Evolutionary conservation across 2,113 vertebrate genomes (phyloP).

Genomic region (Trochalopteron elliotii): DNA sequence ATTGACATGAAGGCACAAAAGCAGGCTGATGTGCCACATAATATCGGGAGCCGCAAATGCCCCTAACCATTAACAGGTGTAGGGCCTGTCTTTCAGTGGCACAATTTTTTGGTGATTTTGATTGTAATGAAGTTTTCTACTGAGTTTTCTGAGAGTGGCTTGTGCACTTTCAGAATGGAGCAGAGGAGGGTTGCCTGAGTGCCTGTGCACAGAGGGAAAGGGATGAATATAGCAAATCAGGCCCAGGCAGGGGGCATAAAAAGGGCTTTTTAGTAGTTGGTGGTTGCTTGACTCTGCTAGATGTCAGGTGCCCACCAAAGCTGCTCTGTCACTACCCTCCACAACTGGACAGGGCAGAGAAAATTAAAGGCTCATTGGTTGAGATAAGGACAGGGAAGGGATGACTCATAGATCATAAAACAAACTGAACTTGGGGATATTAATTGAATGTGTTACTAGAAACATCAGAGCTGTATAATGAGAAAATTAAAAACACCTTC

Average conservation of each 20-base stretch:
- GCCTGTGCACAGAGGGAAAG: background rate
- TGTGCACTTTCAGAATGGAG: background rate
- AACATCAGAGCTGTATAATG: background rate
- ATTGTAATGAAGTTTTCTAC: background rate
- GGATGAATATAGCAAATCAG: background rate
- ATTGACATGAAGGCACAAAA: background rate
- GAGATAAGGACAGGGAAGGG: background rate
- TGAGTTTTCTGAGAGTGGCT: background rate
- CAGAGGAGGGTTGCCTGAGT: background rate
- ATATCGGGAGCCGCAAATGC: background rate
- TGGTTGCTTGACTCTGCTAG: background rate
- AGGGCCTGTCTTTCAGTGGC: background rate
- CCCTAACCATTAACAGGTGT: background rate
- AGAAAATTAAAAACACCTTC: background rate
- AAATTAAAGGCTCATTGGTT: fast-evolving
- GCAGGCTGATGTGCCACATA: background rate
- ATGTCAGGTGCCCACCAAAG: background rate
- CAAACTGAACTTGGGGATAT: background rate
- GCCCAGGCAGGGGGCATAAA: background rate
- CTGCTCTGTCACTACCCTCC: background rate
- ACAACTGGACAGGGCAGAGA: background rate
- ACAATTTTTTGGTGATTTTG: background rate
- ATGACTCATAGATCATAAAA: background rate
- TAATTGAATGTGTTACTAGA: background rate
- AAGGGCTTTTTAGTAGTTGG: background rate